These are phyloP conservation scores for Anthoptus insignis DNA, from an alignment of 2,888 invertebrate genomes.

Conservation along the genomic window DNA sequence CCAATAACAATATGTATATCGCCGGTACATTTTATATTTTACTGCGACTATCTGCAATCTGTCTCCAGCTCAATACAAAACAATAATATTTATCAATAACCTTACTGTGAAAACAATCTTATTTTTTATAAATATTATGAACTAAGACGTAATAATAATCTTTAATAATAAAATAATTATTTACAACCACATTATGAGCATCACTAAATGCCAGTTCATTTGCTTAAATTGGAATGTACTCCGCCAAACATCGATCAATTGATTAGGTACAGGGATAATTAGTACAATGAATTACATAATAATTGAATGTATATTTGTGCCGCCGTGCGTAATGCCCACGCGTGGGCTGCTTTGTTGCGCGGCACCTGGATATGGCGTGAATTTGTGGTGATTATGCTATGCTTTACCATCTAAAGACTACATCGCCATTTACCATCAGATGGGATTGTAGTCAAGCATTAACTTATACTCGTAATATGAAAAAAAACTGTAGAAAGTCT, in stretches of 20 bases:
- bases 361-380: too few species aligned
- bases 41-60: neutral
- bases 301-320: too few species aligned
- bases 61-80: conserved; percentile 5
- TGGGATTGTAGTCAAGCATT: too few species aligned
- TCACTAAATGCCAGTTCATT: conserved; percentile 8
- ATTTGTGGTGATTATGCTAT: too few species aligned
- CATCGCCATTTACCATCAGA: too few species aligned
- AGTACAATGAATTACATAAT: conserved; percentile 6
- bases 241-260: neutral
- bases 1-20: neutral
- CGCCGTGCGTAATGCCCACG: too few species aligned
- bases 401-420: too few species aligned
- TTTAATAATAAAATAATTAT: conserved; percentile 35
- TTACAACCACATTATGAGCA: conserved; percentile 24
- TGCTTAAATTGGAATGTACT: conserved; percentile 29
- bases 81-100: conserved; percentile 4
- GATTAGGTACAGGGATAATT: conserved; percentile 4
- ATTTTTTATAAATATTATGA: conserved; percentile 36
- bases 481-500: too few species aligned
- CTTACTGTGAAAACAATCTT: conserved; percentile 31
- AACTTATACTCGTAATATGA: too few species aligned
- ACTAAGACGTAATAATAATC: conserved; percentile 32
- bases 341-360: too few species aligned
- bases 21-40: neutral